phyloP scores from a whole-genome alignment of 2,888 invertebrate genomes.

The Polymixis lichenea region DNA sequence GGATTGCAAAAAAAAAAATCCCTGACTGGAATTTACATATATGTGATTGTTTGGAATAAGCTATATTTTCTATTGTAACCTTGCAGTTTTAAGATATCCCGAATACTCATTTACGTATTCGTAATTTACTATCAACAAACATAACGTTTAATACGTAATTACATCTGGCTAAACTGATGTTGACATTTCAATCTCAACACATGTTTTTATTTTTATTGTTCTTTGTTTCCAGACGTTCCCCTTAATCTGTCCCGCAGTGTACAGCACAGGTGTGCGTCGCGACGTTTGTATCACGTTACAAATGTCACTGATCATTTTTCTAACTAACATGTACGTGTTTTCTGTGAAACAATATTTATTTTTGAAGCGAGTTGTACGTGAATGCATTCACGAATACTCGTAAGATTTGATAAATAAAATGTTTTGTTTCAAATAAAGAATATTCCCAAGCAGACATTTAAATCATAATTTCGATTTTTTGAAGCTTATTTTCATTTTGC shows the following conservation, averaged over 20 bases:
- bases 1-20: neutral
- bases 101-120: neutral
- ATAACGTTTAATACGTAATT: neutral
- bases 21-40: neutral
- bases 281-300: slow-evolving; percentile 44
- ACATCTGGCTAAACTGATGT: neutral
- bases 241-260: slow-evolving; percentile 46
- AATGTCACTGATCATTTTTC: slow-evolving; percentile 56
- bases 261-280: slow-evolving; percentile 42
- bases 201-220: slow-evolving; percentile 7
- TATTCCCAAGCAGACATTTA: neutral
- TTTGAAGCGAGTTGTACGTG: slow-evolving; percentile 4
- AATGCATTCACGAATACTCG: neutral
- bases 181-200: neutral
- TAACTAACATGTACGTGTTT: slow-evolving; percentile 38
- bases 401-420: neutral
- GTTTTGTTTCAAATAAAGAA: neutral
- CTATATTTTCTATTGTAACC: neutral
- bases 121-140: neutral
- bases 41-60: neutral
- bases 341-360: slow-evolving; percentile 11
- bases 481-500: neutral
- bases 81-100: neutral
- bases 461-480: neutral
- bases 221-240: slow-evolving; percentile 20